Percentiles rank a stretch among this genome's conserved stretches.
phyloP scores from a whole-genome alignment of 2,797 vertebrate genomes.

The Oryzias dopingdopingensis region DNA sequence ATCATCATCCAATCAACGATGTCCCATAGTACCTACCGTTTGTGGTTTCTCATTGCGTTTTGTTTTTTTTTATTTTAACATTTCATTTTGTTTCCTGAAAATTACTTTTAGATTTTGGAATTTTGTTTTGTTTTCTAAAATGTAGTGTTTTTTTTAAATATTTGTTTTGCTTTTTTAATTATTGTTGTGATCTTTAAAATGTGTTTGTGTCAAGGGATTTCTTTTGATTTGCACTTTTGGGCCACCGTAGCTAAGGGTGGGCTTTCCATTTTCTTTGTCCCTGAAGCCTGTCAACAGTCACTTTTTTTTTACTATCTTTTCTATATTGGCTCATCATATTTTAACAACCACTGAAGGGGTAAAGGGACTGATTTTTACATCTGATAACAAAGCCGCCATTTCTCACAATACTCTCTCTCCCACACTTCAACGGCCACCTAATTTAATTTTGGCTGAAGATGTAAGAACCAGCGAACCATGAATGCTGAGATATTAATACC shows the following conservation, averaged over 20 bases:
- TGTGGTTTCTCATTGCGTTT: too few species aligned
- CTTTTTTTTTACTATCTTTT: constrained; percentile 41
- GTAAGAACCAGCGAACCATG: constrained; percentile 47
- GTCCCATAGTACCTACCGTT: too few species aligned
- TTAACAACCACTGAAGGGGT: constrained; percentile 55
- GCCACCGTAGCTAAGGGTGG: constrained; percentile 45
- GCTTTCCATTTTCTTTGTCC: constrained; percentile 54
- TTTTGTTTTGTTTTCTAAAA: too few species aligned
- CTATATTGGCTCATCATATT: constrained; percentile 68
- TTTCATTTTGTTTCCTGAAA: too few species aligned
- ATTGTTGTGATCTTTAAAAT: too few species aligned
- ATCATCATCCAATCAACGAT: too few species aligned
- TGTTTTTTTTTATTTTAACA: too few species aligned
- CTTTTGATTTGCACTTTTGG: too few species aligned
- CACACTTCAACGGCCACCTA: constrained; percentile 62
- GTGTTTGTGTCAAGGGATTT: too few species aligned
- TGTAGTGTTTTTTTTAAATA: too few species aligned
- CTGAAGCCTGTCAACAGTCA: constrained; percentile 32
- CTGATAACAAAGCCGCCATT: constrained; percentile 64
- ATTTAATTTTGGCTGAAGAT: constrained; percentile 64
- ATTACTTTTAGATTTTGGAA: too few species aligned
- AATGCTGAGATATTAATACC: constrained; percentile 65
- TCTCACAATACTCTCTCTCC: constrained; percentile 52
- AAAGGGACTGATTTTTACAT: constrained; percentile 63
- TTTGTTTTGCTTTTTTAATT: too few species aligned